Conservation (phyloP, 1,140 invertebrate species). For the Drosophila nikananu region DNA sequence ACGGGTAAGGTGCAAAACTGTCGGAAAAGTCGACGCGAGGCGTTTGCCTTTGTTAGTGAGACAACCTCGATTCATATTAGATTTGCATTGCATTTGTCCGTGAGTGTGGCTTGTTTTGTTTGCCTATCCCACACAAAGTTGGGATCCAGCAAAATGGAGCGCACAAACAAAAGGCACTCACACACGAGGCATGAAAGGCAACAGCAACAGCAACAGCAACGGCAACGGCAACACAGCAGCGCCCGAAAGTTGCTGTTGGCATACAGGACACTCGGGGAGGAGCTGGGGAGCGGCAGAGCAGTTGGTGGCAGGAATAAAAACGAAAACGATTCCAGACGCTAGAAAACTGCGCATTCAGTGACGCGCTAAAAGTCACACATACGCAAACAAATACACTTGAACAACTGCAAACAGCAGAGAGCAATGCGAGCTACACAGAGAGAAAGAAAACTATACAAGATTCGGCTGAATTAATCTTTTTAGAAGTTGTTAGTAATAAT, state of each 20-base stretch:
- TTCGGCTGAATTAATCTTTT: too few relatives aligned
- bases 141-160: slow-evolving; percentile 82
- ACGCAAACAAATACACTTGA: slow-evolving; percentile 39
- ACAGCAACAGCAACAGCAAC: slow-evolving; percentile 22
- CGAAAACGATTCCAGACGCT: slow-evolving; percentile 51
- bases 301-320: slow-evolving; percentile 39
- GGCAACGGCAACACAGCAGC: slow-evolving; percentile 38
- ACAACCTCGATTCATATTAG: slow-evolving; percentile 85
- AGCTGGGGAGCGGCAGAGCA: not conserved
- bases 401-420: slow-evolving; percentile 32
- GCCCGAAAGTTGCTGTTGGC: slow-evolving; percentile 42
- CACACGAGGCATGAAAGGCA: slow-evolving; percentile 60
- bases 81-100: slow-evolving; percentile 65
- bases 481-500: too few relatives aligned
- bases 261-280: slow-evolving; percentile 23
- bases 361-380: slow-evolving; percentile 77
- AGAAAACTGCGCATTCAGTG: slow-evolving; percentile 78
- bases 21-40: slow-evolving; percentile 65
- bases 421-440: slow-evolving; percentile 27
- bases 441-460: not conserved
- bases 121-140: slow-evolving; percentile 68
- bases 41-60: slow-evolving; percentile 81
- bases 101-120: slow-evolving; percentile 69
- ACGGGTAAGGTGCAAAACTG: slow-evolving; percentile 61
- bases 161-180: slow-evolving; percentile 76